phyloP scores from a whole-genome alignment of 2,113 vertebrate species.

The Neogobius melanostomus region DNA sequence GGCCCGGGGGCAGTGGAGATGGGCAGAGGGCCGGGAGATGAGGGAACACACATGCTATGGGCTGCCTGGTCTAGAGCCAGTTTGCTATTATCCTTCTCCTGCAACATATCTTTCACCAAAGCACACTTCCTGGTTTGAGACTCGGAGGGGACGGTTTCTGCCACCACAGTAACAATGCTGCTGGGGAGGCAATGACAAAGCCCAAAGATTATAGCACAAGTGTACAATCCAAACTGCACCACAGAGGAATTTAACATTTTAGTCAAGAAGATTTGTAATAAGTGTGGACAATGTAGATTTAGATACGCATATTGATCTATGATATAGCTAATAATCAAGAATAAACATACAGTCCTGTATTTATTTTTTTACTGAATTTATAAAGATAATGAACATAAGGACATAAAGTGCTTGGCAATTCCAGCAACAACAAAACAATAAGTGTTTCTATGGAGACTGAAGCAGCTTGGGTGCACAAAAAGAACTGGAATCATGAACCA shows the following conservation, averaged over 20 bases:
- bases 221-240: slow-evolving; percentile 21
- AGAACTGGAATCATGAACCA: no score
- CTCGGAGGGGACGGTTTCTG: slow-evolving; percentile 58
- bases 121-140: slow-evolving; percentile 54
- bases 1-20: slow-evolving; percentile 64
- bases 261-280: not conserved
- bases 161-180: slow-evolving; percentile 49
- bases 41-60: slow-evolving; percentile 38
- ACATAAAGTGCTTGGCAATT: no score
- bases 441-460: no score
- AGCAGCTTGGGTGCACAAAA: no score
- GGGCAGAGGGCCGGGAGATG: slow-evolving; percentile 52
- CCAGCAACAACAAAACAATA: no score
- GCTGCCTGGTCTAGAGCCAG: slow-evolving; percentile 21
- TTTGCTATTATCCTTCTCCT: slow-evolving; percentile 53
- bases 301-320: no score
- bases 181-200: slow-evolving; percentile 69
- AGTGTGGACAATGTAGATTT: no score
- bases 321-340: no score
- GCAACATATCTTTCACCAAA: slow-evolving; percentile 45
- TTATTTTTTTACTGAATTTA: no score
- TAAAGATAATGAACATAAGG: no score
- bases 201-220: slow-evolving; percentile 39
- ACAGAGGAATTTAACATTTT: not conserved
- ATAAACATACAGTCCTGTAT: no score